A percentile compares a stretch with the other conserved stretches of the same genome.
Evolutionary conservation across 1,140 invertebrate species (phyloP).

Genomic region (Nasonia vitripennis): DNA sequence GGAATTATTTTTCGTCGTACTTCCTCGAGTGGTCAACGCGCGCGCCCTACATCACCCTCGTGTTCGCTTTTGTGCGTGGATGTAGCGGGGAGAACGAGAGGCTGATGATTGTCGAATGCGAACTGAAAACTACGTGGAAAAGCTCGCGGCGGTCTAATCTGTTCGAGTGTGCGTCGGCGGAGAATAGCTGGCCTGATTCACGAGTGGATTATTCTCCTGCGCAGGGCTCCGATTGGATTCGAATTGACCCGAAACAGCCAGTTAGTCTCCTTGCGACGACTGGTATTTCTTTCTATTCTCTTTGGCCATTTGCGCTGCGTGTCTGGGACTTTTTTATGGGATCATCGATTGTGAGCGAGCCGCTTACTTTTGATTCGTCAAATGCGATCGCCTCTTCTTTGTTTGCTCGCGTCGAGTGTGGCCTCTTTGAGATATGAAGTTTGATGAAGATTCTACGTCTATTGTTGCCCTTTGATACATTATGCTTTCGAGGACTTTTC

Average conservation of each 20-base stretch:
- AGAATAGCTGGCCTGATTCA: slow-evolving; percentile 70
- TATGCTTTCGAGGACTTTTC: background rate
- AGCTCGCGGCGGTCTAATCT: slow-evolving; percentile 72
- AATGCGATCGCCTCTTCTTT: slow-evolving; percentile 46
- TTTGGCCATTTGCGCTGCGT: background rate
- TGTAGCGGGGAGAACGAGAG: background rate
- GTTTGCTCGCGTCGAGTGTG: slow-evolving; percentile 16
- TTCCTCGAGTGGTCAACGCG: slow-evolving; percentile 69
- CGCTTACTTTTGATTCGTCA: slow-evolving; percentile 11
- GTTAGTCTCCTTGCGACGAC: slow-evolving; percentile 15
- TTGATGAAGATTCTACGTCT: slow-evolving; percentile 17
- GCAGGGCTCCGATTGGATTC: background rate
- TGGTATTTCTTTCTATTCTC: background rate
- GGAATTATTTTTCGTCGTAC: slow-evolving; percentile 71
- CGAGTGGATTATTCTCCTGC: slow-evolving; percentile 54
- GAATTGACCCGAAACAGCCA: slow-evolving; percentile 42
- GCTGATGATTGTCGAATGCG: slow-evolving; percentile 64
- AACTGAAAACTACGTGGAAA: slow-evolving; percentile 65
- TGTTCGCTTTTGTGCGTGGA: slow-evolving; percentile 41
- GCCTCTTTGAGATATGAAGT: slow-evolving; percentile 21
- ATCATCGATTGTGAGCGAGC: background rate
- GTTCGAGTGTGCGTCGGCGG: slow-evolving; percentile 63
- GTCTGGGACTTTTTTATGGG: background rate
- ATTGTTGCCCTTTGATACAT: slow-evolving; percentile 11
- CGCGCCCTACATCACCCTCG: slow-evolving; percentile 33